Base-by-base conservation (phyloP, 2,113 vertebrate species). In the Pelobates fuscus region DNA sequence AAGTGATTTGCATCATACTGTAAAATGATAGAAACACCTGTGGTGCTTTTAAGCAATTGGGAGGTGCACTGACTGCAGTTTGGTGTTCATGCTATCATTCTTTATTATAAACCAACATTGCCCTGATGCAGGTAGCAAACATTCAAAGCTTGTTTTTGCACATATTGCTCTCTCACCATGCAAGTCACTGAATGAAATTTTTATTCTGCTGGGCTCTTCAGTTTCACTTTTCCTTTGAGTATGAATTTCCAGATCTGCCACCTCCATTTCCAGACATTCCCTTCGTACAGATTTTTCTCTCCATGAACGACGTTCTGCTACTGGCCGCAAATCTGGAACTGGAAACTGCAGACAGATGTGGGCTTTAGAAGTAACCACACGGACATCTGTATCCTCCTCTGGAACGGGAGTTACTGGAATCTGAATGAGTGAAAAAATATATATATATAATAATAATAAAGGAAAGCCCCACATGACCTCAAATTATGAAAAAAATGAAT, bases 151-250 rank as follows among this genome's bases (percentile, higher is more conserved):
- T n/a, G n/a, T n/a, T n/a, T n/a, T n/a, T n/a, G n/a, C n/a, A n/a
- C n/a, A n/a, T n/a, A n/a, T n/a, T n/a, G n/a, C n/a, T n/a, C n/a
- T 61, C 83, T 81, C 70, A 97, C 95, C 95, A 0, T 96, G 94
- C n/a, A 97, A 71, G 79, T 96, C 93, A 0, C 82, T 90, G 69
- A 93, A 96, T 79, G 88, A 88, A 20, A 92, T 87, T 74, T 95
- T 93, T 44, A 95, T 82, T 71, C 89, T 84, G 82, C 89, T 87
- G 8, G 86, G 81, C 80, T 70, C 86, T 70, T 72, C 86, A 61
- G 87, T 83, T 6, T 85, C 75, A 81, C 87, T 44, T 85, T 90
- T 84, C 29, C 92, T 87, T 73, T 92, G 90, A 7, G 89, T 89
- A 74, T 72, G 87, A 78, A 95, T 82, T 82, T 92, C 91, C 63